Conservation (phyloP, 2,888 invertebrate species). For the Coelopa pilipes region DNA sequence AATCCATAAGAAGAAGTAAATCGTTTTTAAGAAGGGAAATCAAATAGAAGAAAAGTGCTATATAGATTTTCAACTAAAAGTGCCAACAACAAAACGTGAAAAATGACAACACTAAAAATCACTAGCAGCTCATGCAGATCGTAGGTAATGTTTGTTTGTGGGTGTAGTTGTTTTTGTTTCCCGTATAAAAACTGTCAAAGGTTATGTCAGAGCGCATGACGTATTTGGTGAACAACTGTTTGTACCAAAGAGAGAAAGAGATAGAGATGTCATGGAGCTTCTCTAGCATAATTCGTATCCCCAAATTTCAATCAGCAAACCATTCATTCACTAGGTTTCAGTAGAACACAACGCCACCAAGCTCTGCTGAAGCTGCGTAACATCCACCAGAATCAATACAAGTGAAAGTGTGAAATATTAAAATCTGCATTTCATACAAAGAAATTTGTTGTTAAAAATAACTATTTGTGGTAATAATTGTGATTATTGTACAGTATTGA, state of each 20-base stretch:
- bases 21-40: too few species aligned
- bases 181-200: constrained; percentile 6
- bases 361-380: not conserved
- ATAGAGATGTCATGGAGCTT: not conserved
- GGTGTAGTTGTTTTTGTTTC: not conserved
- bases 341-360: not conserved
- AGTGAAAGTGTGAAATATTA: constrained; percentile 8
- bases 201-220: constrained; percentile 23
- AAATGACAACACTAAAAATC: not conserved
- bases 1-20: too few species aligned
- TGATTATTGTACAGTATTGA: not conserved
- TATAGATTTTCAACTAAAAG: too few species aligned
- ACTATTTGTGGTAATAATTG: not conserved
- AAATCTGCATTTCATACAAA: not conserved
- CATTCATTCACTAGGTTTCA: constrained; percentile 27
- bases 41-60: too few species aligned
- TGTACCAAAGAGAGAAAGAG: not conserved
- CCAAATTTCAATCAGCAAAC: constrained; percentile 4
- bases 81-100: too few species aligned
- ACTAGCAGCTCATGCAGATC: not conserved
- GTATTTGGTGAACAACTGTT: not conserved
- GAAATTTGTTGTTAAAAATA: too few species aligned
- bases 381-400: constrained; percentile 22
- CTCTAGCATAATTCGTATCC: constrained; percentile 17
- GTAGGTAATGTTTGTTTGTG: constrained; percentile 13